phyloP scores from a whole-genome alignment of 2,797 vertebrate genomes.

The Numenius phaeopus region DNA sequence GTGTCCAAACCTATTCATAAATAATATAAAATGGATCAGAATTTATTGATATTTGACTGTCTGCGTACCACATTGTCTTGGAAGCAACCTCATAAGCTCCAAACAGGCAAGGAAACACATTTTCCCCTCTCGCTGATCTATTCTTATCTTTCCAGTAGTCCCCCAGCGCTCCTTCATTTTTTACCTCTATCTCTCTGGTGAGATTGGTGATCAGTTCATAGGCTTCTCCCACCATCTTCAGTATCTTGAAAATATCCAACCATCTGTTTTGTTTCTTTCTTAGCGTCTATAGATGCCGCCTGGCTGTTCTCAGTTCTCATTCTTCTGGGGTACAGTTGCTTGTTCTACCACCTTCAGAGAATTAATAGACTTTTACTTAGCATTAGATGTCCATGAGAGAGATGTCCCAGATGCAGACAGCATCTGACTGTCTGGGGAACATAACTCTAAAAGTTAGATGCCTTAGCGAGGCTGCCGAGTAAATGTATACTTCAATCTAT shows the following conservation, averaged over 20 bases:
- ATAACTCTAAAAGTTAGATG: fast-evolving
- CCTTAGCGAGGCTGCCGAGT: not conserved
- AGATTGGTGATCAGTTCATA: fast-evolving
- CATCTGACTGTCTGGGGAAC: not conserved
- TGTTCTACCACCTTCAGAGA: not conserved
- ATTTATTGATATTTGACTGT: not conserved
- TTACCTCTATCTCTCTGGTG: not conserved
- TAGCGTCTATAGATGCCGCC: not conserved
- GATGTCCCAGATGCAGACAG: not conserved
- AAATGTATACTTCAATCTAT: not conserved
- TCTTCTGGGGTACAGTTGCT: not conserved
- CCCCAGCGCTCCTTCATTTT: not conserved
- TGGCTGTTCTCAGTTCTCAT: fast-evolving
- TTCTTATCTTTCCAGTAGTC: not conserved
- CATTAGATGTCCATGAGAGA: not conserved
- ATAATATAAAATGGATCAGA: not conserved
- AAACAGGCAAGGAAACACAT: fast-evolving
- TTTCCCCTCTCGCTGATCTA: fast-evolving
- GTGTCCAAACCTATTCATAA: not conserved
- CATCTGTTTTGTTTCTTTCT: not conserved
- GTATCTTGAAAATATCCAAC: not conserved
- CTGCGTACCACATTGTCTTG: not conserved
- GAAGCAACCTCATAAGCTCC: not conserved
- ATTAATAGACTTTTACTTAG: not conserved
- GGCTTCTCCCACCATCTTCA: not conserved